Conservation (phyloP, 1,140 invertebrate genomes). For the Trichoplusia ni region DNA sequence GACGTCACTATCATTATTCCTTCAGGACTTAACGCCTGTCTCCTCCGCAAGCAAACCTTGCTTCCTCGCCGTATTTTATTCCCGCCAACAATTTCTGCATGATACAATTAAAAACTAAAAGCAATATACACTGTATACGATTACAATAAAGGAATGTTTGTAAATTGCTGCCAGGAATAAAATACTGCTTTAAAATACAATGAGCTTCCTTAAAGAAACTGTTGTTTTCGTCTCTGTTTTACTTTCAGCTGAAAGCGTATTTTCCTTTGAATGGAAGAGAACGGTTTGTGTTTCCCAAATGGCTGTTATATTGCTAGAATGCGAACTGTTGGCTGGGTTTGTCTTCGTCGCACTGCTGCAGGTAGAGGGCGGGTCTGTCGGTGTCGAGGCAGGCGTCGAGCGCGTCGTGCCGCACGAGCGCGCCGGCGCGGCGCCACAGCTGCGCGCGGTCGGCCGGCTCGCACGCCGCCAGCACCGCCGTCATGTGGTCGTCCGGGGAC, state of each 20-base stretch:
- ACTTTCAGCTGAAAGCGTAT: not conserved
- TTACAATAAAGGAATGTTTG: not conserved
- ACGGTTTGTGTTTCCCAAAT: constrained; percentile 1
- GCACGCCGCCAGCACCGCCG: constrained; percentile 88
- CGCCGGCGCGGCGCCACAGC: constrained; percentile 89
- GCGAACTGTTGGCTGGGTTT: constrained; percentile 72
- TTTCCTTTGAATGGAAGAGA: not conserved
- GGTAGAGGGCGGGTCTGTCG: constrained; percentile 58
- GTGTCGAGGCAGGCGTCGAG: constrained; percentile 92
- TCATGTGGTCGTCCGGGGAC: constrained; percentile 85
- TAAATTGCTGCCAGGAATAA: not conserved
- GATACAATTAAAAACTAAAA: not conserved
- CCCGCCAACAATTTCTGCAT: not conserved
- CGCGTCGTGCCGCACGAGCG: constrained; percentile 87
- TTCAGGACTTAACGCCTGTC: not conserved
- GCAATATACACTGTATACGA: not conserved
- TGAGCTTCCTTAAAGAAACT: no score
- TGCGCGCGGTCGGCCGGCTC: constrained; percentile 85
- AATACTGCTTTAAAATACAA: no score
- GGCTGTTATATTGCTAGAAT: constrained; percentile 40
- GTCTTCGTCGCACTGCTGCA: constrained; percentile 67
- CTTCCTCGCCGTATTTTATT: not conserved
- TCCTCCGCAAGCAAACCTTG: not conserved
- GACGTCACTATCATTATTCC: not conserved
- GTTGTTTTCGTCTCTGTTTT: not conserved